Percentiles rank a stretch among this genome's conserved stretches.
Conservation (phyloP, 2,888 invertebrate genomes). For the Bombylius discolor region DNA sequence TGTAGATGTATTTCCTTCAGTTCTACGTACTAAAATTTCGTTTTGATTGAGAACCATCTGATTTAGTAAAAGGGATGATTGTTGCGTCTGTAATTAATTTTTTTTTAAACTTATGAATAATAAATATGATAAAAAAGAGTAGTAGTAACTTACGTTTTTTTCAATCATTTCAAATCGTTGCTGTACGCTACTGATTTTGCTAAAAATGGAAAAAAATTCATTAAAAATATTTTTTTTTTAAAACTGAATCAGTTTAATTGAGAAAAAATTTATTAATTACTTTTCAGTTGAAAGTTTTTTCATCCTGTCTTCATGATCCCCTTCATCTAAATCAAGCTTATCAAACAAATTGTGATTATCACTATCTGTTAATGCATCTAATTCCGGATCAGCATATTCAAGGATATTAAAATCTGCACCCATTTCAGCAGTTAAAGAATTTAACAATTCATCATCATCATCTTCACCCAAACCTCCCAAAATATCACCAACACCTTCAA, state of each 20-base stretch:
- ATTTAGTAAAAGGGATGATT: neutral
- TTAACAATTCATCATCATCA: slow-evolving; percentile 76
- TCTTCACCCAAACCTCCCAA: slow-evolving; percentile 72
- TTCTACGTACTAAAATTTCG: neutral
- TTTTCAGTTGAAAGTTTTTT: slow-evolving; percentile 24
- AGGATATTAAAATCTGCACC: slow-evolving; percentile 91
- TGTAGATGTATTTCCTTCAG: neutral
- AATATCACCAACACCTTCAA: slow-evolving; percentile 62
- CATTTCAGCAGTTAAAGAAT: slow-evolving; percentile 63
- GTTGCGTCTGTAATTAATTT: neutral
- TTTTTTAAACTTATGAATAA: too few species aligned
- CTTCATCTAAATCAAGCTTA: slow-evolving; percentile 68
- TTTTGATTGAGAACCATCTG: neutral
- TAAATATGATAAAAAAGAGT: too few species aligned
- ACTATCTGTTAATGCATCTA: slow-evolving; percentile 65
- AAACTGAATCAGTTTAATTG: too few species aligned
- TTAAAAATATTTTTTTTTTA: too few species aligned
- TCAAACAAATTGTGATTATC: slow-evolving; percentile 77
- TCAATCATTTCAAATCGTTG: neutral
- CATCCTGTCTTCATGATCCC: slow-evolving; percentile 47
- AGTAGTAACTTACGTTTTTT: neutral
- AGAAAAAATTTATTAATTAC: neutral
- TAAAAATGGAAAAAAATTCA: neutral
- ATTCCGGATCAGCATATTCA: slow-evolving; percentile 89
- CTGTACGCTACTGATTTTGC: neutral